phyloP scores from a whole-genome alignment of 2,888 invertebrate genomes.

The Ellobium chinense region DNA sequence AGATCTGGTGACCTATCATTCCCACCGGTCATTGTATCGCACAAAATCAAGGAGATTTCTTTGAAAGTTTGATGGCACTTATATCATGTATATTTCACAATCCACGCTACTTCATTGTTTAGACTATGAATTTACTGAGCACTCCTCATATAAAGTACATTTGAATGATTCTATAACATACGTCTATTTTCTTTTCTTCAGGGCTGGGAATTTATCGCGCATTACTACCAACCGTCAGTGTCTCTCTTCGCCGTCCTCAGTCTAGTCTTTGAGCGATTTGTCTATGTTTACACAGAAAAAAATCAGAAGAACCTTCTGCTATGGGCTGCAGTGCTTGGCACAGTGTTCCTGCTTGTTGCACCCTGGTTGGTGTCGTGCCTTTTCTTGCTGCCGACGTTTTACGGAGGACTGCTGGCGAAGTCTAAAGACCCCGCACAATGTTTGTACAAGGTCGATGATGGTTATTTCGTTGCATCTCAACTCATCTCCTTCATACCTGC shows the following conservation, averaged over 20 bases:
- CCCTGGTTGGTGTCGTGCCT: constrained; percentile 50
- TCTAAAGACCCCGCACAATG: constrained; percentile 35
- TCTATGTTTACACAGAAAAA: constrained; percentile 51
- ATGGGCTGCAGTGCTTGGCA: constrained; percentile 34
- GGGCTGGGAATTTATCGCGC: constrained; percentile 42
- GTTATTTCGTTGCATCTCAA: constrained; percentile 46
- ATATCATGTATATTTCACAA: too few species aligned
- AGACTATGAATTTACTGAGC: too few species aligned
- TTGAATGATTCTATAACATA: too few species aligned
- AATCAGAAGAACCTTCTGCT: constrained; percentile 35
- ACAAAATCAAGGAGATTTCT: not conserved
- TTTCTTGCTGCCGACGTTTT: constrained; percentile 45
- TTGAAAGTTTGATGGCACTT: not conserved
- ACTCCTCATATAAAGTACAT: too few species aligned
- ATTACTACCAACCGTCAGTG: constrained; percentile 44
- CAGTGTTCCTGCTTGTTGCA: constrained; percentile 41
- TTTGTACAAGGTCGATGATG: constrained; percentile 43
- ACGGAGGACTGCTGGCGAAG: constrained; percentile 35
- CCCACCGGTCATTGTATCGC: not conserved
- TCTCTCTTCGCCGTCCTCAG: constrained; percentile 46
- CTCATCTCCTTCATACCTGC: constrained; percentile 49
- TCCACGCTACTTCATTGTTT: too few species aligned
- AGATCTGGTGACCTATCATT: too few species aligned
- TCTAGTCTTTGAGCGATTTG: constrained; percentile 51
- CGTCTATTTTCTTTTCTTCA: constrained; percentile 23